Conservation (phyloP, 2,797 vertebrate species). For the Danionella dracula region DNA sequence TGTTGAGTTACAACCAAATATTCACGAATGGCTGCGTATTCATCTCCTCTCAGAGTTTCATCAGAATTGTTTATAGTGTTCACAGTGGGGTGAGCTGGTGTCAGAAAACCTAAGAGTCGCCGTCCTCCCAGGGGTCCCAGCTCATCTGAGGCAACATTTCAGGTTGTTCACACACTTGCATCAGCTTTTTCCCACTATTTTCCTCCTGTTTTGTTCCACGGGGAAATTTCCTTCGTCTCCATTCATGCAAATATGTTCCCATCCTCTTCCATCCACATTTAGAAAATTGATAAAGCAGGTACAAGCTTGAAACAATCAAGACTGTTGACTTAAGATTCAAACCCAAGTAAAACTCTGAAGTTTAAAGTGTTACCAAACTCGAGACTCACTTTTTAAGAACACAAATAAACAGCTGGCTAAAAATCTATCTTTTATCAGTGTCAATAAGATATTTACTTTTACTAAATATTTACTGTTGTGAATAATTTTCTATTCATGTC, state of each 20-base stretch:
- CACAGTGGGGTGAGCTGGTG: constrained; percentile 50
- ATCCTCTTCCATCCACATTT: constrained; percentile 26
- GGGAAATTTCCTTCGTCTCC: neutral
- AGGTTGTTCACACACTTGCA: constrained; percentile 14
- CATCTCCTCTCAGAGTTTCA: constrained; percentile 52
- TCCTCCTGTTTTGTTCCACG: neutral
- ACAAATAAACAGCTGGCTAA: no score
- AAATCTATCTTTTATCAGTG: no score
- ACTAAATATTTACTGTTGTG: no score
- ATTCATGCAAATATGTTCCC: constrained; percentile 33
- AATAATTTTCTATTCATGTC: no score
- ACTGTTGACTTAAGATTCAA: constrained; percentile 88
- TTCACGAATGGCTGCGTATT: neutral
- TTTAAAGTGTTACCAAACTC: no score
- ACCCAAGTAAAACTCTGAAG: constrained; percentile 85
- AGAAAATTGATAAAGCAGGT: constrained; percentile 70
- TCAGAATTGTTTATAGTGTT: constrained; percentile 53
- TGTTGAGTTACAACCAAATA: neutral
- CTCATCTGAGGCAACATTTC: constrained; percentile 21
- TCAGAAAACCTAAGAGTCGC: constrained; percentile 36
- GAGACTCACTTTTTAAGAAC: no score
- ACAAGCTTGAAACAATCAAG: constrained; percentile 75
- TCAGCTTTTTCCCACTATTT: constrained; percentile 5
- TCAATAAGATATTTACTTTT: no score
- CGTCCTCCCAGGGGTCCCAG: neutral